Base-by-base conservation (phyloP, 2,113 vertebrate genomes). In the Nasalis larvatus region DNA sequence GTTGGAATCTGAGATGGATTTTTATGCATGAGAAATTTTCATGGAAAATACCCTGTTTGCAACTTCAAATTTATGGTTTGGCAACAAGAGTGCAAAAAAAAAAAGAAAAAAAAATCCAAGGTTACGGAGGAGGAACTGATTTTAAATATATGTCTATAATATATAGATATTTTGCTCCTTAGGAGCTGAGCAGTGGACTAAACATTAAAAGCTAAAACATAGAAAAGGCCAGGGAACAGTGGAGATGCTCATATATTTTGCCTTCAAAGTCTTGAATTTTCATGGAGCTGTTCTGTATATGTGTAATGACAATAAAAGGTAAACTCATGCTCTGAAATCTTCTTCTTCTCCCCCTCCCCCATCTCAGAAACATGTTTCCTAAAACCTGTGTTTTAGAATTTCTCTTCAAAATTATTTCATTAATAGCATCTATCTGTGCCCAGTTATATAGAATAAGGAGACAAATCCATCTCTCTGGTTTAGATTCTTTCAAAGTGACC, bases 341-440 rank as follows among this genome's bases (percentile, higher is more conserved):
- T 90, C 12, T n/a, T 54, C 8, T 76, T 82, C 30, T 27, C 54
- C 20, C 23, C 49, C 66, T 92, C 9, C 0, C 2, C 88, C 4
- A 10, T 23, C 17, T 92, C 76, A 87, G 86, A 97, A 89, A 87
- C 20, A 49, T 17, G 60, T 27, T 71, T 32, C 45, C 85, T 93
- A 52, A 80, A 80, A 13, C 90, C 16, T 81, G 5, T 63, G 86
- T 83, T 45, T 95, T 56, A 63, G 8, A 73, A 90, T 88, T 95
- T 86, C 89, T 91, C 73, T 78, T 56, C 20, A 42, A 60, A 92
- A 92, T 94, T 89, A 5, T 88, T 89, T 87, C 90, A 84, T 89
- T 71, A 88, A 40, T 87, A 89, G 77, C 37, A 83, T 66, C 69
- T 88, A 32, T 40, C 49, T 89, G 63, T n/a, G 8, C 71, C 74